Evolutionary conservation across 2,888 invertebrate genomes (phyloP).

Genomic region (Alloscopus bannaensis): DNA sequence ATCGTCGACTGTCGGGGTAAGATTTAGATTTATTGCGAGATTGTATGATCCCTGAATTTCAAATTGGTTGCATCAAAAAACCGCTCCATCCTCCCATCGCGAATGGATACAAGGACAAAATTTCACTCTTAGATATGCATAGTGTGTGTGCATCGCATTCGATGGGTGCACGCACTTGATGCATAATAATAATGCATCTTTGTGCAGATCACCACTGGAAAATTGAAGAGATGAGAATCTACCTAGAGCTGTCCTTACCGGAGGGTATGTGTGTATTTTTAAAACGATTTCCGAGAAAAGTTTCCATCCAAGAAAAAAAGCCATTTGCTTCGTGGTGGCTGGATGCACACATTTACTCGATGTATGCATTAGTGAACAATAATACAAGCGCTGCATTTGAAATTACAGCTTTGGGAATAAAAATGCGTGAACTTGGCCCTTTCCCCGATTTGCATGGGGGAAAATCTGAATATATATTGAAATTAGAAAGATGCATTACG

Average conservation of each 20-base stretch:
- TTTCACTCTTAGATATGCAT: too few relatives aligned
- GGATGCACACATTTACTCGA: too few relatives aligned
- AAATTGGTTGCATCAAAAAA: conserved; percentile 40
- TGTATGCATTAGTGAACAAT: conserved; percentile 39
- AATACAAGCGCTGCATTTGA: conserved; percentile 36
- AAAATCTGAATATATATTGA: conserved; percentile 60
- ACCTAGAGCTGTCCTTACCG: too few relatives aligned
- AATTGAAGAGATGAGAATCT: conserved; percentile 57
- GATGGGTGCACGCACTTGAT: conserved; percentile 5
- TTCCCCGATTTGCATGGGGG: conserved; percentile 43
- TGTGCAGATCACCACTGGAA: conserved; percentile 33
- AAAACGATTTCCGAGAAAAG: background rate
- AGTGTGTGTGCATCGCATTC: background rate
- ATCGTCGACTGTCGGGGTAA: conserved; percentile 56
- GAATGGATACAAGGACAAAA: conserved; percentile 38
- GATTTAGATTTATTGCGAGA: conserved; percentile 63
- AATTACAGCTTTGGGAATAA: conserved; percentile 56
- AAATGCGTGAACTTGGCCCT: conserved; percentile 53
- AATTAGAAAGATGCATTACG: conserved; percentile 56
- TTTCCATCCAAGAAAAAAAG: conserved; percentile 25
- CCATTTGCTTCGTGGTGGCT: conserved; percentile 40
- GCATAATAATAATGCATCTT: conserved; percentile 43
- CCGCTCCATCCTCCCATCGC: conserved; percentile 28
- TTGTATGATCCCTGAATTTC: conserved; percentile 64
- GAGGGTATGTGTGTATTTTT: conserved; percentile 9